Conservation (phyloP, 2,113 vertebrate genomes). For the Oryzias woworae region DNA sequence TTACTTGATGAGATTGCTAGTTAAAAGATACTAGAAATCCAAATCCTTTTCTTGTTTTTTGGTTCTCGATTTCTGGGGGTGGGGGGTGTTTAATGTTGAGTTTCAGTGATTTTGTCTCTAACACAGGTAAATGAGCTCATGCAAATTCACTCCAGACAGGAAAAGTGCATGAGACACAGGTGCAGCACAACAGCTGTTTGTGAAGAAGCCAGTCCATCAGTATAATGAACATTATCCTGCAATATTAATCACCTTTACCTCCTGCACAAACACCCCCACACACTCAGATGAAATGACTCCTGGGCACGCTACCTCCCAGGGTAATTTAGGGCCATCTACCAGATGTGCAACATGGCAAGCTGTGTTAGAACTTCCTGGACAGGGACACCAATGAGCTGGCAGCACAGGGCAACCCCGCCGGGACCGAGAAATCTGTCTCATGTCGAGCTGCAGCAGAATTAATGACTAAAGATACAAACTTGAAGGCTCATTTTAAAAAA, state of each 20-base stretch:
- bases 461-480: conserved; percentile 23
- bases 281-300: not conserved
- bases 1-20: too few species aligned
- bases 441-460: conserved; percentile 48
- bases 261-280: conserved; percentile 20
- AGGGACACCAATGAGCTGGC: conserved; percentile 20
- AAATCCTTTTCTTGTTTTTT: too few species aligned
- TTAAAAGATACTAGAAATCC: too few species aligned
- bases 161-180: conserved; percentile 54
- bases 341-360: conserved; percentile 56
- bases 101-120: conserved; percentile 37
- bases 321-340: conserved; percentile 40
- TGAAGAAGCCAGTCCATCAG: conserved; percentile 71
- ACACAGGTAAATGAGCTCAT: conserved; percentile 23
- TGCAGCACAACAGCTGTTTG: conserved; percentile 71
- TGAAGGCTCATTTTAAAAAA: not conserved
- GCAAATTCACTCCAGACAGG: conserved; percentile 42
- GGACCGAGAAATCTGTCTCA: conserved; percentile 32
- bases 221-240: conserved; percentile 69
- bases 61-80: too few species aligned
- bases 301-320: conserved; percentile 10
- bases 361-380: conserved; percentile 43
- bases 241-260: conserved; percentile 68
- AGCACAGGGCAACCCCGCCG: conserved; percentile 18
- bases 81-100: too few species aligned